Conservation (phyloP, 2,888 invertebrate genomes). For the Venustoraphidia nigricollis region DNA sequence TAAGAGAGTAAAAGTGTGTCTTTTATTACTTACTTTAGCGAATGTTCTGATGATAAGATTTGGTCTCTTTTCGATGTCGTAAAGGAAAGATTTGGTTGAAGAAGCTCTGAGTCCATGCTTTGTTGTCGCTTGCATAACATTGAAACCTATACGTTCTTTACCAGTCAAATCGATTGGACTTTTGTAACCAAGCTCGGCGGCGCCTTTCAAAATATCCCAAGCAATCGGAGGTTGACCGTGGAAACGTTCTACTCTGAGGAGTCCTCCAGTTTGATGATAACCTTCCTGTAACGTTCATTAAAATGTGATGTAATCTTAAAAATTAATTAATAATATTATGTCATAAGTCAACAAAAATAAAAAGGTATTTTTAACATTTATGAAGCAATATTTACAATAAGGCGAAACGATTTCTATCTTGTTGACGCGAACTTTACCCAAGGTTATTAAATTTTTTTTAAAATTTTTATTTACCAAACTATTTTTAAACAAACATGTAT, state of each 20-base stretch:
- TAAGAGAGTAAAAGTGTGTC: too few relatives aligned
- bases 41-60: conserved; percentile 1
- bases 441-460: too few relatives aligned
- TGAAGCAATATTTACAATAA: too few relatives aligned
- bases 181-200: conserved; percentile 12
- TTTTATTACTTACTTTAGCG: conserved; percentile 1
- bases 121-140: conserved; percentile 7
- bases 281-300: not conserved
- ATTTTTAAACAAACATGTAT: too few relatives aligned
- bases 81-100: conserved; percentile 6
- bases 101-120: conserved; percentile 6
- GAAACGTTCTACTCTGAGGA: conserved; percentile 10
- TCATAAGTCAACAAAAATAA: too few relatives aligned
- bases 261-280: conserved; percentile 13
- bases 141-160: conserved; percentile 6
- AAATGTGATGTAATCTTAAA: too few relatives aligned
- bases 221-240: conserved; percentile 10
- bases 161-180: conserved; percentile 12
- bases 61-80: not conserved
- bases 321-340: too few relatives aligned
- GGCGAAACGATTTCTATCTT: too few relatives aligned
- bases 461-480: too few relatives aligned
- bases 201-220: conserved; percentile 10
- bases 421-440: too few relatives aligned
- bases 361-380: too few relatives aligned